These are phyloP conservation scores for Corythornis vintsioides DNA, from an alignment of 2,113 vertebrate genomes.

Conservation along the genomic window DNA sequence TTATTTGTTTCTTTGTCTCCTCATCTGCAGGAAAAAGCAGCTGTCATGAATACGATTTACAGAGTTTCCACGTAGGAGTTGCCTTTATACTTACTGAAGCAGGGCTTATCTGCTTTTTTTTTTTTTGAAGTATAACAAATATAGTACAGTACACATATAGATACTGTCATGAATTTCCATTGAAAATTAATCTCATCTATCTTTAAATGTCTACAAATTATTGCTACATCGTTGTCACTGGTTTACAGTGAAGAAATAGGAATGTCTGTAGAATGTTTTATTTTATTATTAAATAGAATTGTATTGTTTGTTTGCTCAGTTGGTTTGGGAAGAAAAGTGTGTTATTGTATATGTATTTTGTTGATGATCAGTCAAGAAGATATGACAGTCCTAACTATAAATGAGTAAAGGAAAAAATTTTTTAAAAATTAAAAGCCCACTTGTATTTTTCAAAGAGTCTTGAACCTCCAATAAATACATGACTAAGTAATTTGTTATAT, in stretches of 20 bases:
- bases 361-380: background rate
- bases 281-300: background rate
- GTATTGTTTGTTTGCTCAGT: background rate
- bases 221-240: background rate
- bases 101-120: fast-evolving
- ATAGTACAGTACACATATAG: background rate
- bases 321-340: background rate
- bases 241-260: background rate
- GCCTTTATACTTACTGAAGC: background rate
- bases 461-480: background rate
- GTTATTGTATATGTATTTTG: background rate
- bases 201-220: background rate
- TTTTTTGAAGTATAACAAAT: background rate
- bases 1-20: background rate
- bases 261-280: background rate
- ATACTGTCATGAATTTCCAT: background rate
- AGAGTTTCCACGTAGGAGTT: background rate
- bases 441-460: background rate
- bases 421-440: background rate
- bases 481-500: background rate
- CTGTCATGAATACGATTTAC: background rate
- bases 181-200: background rate
- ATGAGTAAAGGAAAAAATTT: background rate
- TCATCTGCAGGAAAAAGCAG: background rate
- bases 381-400: background rate